Percentiles rank a stretch among this genome's conserved stretches.
Evolutionary conservation across 2,888 invertebrate genomes (phyloP).

Genomic region (Chloroclystis v-ata): DNA sequence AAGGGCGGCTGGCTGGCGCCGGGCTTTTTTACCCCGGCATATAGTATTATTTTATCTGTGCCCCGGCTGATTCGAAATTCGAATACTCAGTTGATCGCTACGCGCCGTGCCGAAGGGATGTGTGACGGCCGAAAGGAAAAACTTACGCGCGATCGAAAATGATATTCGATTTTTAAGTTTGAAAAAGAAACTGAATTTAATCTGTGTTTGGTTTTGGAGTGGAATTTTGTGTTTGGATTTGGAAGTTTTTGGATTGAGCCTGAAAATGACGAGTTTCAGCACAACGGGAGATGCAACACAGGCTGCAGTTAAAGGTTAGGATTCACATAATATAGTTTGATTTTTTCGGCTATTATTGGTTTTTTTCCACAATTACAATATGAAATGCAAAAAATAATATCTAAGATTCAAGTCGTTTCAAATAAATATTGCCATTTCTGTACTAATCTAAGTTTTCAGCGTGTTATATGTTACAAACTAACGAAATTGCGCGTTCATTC

Average conservation of each 20-base stretch:
- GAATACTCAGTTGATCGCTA: slow-evolving; percentile 58
- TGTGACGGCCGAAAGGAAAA: slow-evolving; percentile 32
- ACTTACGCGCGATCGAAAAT: slow-evolving; percentile 43
- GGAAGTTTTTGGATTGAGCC: slow-evolving; percentile 41
- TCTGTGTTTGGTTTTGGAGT: background rate
- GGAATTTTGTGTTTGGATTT: slow-evolving; percentile 29
- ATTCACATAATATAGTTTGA: background rate
- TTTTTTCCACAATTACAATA: too few relatives aligned
- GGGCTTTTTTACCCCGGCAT: slow-evolving; percentile 70
- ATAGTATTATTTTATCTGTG: too few relatives aligned
- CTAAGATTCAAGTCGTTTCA: too few relatives aligned
- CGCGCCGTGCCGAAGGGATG: slow-evolving; percentile 44
- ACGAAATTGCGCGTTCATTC: too few relatives aligned
- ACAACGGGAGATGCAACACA: slow-evolving; percentile 51
- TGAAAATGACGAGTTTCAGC: slow-evolving; percentile 63
- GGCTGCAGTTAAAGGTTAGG: slow-evolving; percentile 63
- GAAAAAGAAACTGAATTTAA: slow-evolving; percentile 48
- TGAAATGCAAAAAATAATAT: too few relatives aligned
- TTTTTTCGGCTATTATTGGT: too few relatives aligned
- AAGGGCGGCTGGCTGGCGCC: slow-evolving; percentile 75
- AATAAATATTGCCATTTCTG: too few relatives aligned
- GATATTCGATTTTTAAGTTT: slow-evolving; percentile 29
- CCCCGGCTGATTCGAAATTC: slow-evolving; percentile 36
- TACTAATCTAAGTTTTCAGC: too few relatives aligned
- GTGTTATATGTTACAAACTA: too few relatives aligned